Conservation (phyloP, 2,113 vertebrate genomes). For the Terrapene triunguis region DNA sequence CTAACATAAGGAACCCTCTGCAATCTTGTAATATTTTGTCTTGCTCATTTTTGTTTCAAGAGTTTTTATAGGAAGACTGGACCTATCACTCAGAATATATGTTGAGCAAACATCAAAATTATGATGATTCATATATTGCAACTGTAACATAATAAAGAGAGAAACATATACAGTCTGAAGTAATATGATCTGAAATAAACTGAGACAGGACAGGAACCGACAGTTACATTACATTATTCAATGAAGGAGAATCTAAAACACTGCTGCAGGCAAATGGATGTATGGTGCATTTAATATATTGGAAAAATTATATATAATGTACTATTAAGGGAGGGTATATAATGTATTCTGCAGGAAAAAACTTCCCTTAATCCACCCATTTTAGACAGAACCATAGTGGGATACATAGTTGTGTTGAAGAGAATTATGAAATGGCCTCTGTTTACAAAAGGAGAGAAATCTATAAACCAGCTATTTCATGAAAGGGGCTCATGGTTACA, state of each 20-base stretch:
- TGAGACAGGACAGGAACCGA: constrained; percentile 22
- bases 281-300: constrained; percentile 40
- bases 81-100: not conserved
- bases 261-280: constrained; percentile 33
- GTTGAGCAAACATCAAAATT: not conserved
- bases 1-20: not conserved
- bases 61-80: constrained; percentile 2
- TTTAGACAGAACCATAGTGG: constrained; percentile 30
- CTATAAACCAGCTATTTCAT: constrained; percentile 70
- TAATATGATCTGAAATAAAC: constrained; percentile 61
- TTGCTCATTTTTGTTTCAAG: not conserved
- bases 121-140: constrained; percentile 49
- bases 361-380: constrained; percentile 30
- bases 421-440: constrained; percentile 62
- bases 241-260: constrained; percentile 36
- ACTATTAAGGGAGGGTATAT: constrained; percentile 17
- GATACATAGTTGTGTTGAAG: constrained; percentile 43
- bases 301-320: constrained; percentile 42
- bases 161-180: constrained; percentile 30
- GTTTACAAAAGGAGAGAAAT: constrained; percentile 56
- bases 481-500: constrained; percentile 64
- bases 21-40: constrained; percentile 16
- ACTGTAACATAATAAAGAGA: constrained; percentile 27
- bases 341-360: constrained; percentile 3
- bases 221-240: constrained; percentile 57